Conservation (phyloP, 2,797 vertebrate genomes). For the Argya squamiceps region DNA sequence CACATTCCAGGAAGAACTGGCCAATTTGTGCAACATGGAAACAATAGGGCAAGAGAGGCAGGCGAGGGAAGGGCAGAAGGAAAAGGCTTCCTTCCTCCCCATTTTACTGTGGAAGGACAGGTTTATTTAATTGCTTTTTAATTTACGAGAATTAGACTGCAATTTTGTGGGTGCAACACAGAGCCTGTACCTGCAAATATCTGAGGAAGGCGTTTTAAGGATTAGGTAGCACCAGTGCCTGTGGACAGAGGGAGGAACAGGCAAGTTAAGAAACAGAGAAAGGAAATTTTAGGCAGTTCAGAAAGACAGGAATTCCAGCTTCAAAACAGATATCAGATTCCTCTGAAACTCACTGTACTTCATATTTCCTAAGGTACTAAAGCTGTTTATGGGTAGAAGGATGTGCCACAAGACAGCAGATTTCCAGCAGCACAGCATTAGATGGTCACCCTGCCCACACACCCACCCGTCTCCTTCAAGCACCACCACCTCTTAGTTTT, state of each 20-base stretch:
- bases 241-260: neutral
- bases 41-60: neutral
- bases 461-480: neutral
- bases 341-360: neutral
- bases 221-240: neutral
- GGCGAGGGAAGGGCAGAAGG: neutral
- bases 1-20: neutral
- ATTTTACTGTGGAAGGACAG: neutral
- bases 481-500: neutral
- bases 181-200: neutral
- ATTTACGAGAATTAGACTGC: neutral
- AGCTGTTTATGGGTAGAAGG: neutral
- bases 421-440: neutral
- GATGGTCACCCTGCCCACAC: neutral
- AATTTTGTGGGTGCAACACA: neutral
- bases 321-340: neutral
- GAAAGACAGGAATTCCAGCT: neutral
- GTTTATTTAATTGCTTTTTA: slow-evolving; percentile 40
- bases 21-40: neutral
- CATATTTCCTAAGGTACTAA: neutral
- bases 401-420: neutral
- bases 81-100: neutral
- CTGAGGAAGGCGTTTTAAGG: neutral
- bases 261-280: neutral
- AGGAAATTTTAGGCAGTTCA: neutral